phyloP scores from a whole-genome alignment of 2,888 invertebrate species.

The Mesoligia furuncula region DNA sequence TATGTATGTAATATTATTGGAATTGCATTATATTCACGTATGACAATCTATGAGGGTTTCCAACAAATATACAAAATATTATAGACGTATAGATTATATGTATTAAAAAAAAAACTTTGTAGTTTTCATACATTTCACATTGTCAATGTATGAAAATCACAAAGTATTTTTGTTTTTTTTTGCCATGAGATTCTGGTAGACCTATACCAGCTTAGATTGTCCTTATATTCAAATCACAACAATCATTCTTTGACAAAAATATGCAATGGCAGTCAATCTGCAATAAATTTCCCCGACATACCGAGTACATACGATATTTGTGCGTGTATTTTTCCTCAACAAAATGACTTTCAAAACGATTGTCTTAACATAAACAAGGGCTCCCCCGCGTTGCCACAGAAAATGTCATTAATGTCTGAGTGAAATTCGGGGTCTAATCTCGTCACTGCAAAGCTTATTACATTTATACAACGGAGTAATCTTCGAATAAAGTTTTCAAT shows the following conservation, averaged over 20 bases:
- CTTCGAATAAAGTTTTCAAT: constrained; percentile 90
- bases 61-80: too few relatives aligned
- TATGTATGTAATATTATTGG: too few relatives aligned
- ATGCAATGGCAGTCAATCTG: neutral
- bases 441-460: constrained; percentile 90
- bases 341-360: constrained; percentile 90
- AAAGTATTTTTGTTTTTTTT: too few relatives aligned
- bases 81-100: too few relatives aligned
- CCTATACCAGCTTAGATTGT: too few relatives aligned
- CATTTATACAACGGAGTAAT: constrained; percentile 90
- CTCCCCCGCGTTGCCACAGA: constrained; percentile 83
- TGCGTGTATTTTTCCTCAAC: constrained; percentile 78
- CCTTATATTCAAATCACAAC: neutral
- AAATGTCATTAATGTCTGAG: constrained; percentile 90
- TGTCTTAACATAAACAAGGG: constrained; percentile 86
- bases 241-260: neutral
- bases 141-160: too few relatives aligned
- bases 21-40: too few relatives aligned
- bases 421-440: constrained; percentile 90
- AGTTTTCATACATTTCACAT: too few relatives aligned
- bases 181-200: too few relatives aligned
- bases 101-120: too few relatives aligned
- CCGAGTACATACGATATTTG: constrained; percentile 54
- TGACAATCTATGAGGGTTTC: too few relatives aligned
- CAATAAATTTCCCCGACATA: neutral